Conservation (phyloP, 2,888 invertebrate genomes). For the Pantelozetes paolii region DNA sequence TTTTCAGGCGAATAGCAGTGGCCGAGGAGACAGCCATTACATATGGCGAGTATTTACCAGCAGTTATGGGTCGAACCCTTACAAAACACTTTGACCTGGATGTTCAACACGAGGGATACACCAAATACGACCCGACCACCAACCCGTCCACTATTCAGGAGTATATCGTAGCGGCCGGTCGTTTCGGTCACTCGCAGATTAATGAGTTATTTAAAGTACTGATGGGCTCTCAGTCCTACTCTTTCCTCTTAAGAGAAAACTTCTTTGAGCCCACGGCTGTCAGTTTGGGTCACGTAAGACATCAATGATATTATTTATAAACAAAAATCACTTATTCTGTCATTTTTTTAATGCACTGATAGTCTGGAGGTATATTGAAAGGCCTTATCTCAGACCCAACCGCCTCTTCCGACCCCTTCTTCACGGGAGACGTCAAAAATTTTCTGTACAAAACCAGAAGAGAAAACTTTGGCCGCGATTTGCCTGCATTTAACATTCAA, state of each 20-base stretch:
- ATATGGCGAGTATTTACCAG: slow-evolving; percentile 45
- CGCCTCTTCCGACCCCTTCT: slow-evolving; percentile 35
- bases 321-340: slow-evolving; percentile 1
- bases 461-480: slow-evolving; percentile 36
- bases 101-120: slow-evolving; percentile 41
- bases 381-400: slow-evolving; percentile 33
- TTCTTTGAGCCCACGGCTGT: slow-evolving; percentile 41
- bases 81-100: slow-evolving; percentile 40
- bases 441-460: slow-evolving; percentile 8
- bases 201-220: slow-evolving; percentile 39
- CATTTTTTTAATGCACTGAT: neutral
- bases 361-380: slow-evolving; percentile 40
- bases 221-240: slow-evolving; percentile 26
- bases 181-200: slow-evolving; percentile 42
- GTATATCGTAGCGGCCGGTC: slow-evolving; percentile 42
- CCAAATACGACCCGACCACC: slow-evolving; percentile 44
- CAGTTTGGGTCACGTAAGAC: slow-evolving; percentile 43
- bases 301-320: neutral
- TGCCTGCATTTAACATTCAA: slow-evolving; percentile 39
- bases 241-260: slow-evolving; percentile 38
- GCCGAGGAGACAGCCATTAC: slow-evolving; percentile 45
- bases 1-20: slow-evolving; percentile 47
- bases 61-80: slow-evolving; percentile 44
- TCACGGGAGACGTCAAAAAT: slow-evolving; percentile 33
- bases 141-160: slow-evolving; percentile 46